Evolutionary conservation across 2,113 vertebrate species (phyloP).

Genomic region (Channa maculata): DNA sequence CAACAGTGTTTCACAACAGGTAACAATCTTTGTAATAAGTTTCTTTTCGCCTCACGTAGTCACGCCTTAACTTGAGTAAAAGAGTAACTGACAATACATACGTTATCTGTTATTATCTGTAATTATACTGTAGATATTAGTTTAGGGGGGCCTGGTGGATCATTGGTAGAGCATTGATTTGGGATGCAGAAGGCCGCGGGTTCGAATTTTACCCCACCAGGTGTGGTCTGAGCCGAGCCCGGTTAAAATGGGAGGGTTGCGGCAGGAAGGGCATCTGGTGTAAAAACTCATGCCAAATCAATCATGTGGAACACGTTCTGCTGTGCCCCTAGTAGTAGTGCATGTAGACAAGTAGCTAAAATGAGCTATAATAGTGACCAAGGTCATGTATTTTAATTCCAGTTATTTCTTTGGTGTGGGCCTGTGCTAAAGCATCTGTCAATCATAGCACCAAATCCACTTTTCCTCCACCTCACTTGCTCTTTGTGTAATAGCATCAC

Average conservation of each 20-base stretch:
- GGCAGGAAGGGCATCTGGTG: too few relatives aligned
- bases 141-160: too few relatives aligned
- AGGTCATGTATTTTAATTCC: constrained; percentile 20
- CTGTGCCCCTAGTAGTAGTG: not conserved
- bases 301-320: too few relatives aligned
- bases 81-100: too few relatives aligned
- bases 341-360: not conserved
- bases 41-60: not conserved
- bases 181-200: too few relatives aligned
- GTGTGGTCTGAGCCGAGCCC: too few relatives aligned
- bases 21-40: too few relatives aligned
- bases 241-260: too few relatives aligned
- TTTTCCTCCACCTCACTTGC: constrained; percentile 8
- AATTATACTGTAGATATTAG: not conserved
- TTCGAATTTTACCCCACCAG: too few relatives aligned
- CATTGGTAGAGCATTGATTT: too few relatives aligned
- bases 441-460: not conserved
- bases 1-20: not conserved
- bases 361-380: not conserved
- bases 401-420: not conserved
- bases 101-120: not conserved
- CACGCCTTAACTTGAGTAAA: not conserved
- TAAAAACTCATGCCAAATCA: too few relatives aligned
- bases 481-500: constrained; percentile 29
- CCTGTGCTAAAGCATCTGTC: constrained; percentile 9